Evolutionary conservation across 2,888 invertebrate species (phyloP).

Genomic region (Sclerodermus sp.): DNA sequence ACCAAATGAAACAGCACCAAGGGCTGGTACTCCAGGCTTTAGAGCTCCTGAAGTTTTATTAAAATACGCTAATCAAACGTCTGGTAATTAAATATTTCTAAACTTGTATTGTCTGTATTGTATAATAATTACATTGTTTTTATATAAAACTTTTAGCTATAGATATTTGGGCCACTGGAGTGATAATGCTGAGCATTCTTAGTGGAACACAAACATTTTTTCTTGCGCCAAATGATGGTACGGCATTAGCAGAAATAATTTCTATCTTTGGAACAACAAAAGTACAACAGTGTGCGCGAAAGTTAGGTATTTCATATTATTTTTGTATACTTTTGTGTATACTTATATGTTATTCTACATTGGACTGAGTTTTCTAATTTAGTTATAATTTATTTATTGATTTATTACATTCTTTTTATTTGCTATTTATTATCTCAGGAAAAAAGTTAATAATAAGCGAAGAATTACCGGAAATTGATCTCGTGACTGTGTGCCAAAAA

Average conservation of each 20-base stretch:
- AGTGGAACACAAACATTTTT: constrained; percentile 84
- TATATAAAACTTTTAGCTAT: constrained; percentile 66
- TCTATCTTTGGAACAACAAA: constrained; percentile 75
- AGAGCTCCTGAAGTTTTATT: constrained; percentile 81
- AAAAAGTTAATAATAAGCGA: constrained; percentile 62
- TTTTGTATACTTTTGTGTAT: constrained; percentile 14
- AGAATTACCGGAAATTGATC: constrained; percentile 59
- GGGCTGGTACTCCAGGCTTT: constrained; percentile 86
- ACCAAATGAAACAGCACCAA: constrained; percentile 68
- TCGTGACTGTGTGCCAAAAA: constrained; percentile 46
- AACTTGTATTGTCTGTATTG: background rate
- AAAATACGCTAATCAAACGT: constrained; percentile 73
- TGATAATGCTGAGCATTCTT: constrained; percentile 77
- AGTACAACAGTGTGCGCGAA: constrained; percentile 69
- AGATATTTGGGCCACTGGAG: constrained; percentile 88
- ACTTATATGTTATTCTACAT: constrained; percentile 14
- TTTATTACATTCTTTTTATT: constrained; percentile 9
- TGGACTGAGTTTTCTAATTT: constrained; percentile 10
- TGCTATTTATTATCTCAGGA: constrained; percentile 45
- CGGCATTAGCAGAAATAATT: constrained; percentile 81
- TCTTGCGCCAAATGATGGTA: constrained; percentile 75
- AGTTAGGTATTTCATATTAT: constrained; percentile 61
- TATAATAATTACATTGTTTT: background rate
- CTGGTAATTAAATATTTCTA: constrained; percentile 55
- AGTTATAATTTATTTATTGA: constrained; percentile 12